Conservation (phyloP, 1,140 invertebrate genomes). For the Rhopalosiphum maidis region DNA sequence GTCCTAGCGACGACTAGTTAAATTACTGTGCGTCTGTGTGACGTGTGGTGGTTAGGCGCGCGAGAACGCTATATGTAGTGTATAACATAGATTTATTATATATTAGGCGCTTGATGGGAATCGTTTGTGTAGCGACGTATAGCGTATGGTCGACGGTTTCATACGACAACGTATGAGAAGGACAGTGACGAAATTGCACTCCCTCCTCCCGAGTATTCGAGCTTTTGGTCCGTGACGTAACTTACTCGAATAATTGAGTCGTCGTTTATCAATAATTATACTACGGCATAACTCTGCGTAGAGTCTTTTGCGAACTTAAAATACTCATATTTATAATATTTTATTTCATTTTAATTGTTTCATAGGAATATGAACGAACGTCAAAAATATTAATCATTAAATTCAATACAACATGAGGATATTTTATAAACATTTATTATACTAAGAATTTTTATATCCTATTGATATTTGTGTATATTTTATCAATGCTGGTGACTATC, state of each 20-base stretch:
- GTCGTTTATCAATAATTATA: background rate
- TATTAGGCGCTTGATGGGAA: background rate
- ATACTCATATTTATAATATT: too few relatives aligned
- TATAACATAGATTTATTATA: background rate
- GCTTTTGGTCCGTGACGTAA: background rate
- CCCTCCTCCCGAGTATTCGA: background rate
- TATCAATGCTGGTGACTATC: too few relatives aligned
- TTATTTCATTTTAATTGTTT: too few relatives aligned
- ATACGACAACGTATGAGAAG: background rate
- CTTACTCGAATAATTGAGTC: background rate
- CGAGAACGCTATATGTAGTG: background rate
- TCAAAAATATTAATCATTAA: too few relatives aligned
- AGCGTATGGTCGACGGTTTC: background rate
- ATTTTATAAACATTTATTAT: too few relatives aligned
- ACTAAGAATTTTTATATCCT: too few relatives aligned
- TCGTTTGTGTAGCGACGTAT: background rate
- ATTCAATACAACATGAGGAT: too few relatives aligned
- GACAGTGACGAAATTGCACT: background rate
- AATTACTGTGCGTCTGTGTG: background rate
- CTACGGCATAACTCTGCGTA: background rate
- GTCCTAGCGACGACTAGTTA: background rate
- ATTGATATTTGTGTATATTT: too few relatives aligned
- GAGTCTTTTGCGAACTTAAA: too few relatives aligned
- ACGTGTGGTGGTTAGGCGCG: background rate
- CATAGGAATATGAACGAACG: too few relatives aligned